A percentile compares a stretch with the other conserved stretches of the same genome.
Evolutionary conservation across 2,113 vertebrate genomes (phyloP).

Genomic region (Oophaga pumilio): DNA sequence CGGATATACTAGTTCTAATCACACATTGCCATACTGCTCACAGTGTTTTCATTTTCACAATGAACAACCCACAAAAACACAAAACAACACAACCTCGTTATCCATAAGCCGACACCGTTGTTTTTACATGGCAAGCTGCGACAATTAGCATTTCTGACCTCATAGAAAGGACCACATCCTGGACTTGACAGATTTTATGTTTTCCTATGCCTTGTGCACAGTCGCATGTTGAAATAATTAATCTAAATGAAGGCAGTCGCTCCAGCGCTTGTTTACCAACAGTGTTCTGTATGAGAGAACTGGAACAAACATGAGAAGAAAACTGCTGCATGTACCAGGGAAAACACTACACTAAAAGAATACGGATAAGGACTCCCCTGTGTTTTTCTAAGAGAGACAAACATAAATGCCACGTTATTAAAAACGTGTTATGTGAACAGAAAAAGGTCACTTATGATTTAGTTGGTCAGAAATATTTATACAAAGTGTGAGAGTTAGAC

Average conservation of each 20-base stretch:
- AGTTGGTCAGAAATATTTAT: too few relatives aligned
- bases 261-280: background rate
- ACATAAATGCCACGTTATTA: too few relatives aligned
- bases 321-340: background rate
- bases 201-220: background rate
- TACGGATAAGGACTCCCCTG: background rate
- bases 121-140: background rate
- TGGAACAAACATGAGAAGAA: background rate
- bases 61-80: background rate
- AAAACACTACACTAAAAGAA: background rate
- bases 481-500: too few relatives aligned
- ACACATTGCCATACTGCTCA: background rate
- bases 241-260: background rate
- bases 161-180: conserved; percentile 14
- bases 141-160: background rate
- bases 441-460: too few relatives aligned
- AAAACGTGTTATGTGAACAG: too few relatives aligned
- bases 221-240: conserved; percentile 9
- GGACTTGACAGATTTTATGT: conserved; percentile 1
- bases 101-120: background rate
- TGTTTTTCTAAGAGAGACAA: too few relatives aligned
- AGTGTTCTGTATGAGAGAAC: background rate
- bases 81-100: background rate
- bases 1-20: conserved; percentile 28
- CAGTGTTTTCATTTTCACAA: background rate